Conservation (phyloP, 2,113 vertebrate species). For the Carettochelys insculpta region DNA sequence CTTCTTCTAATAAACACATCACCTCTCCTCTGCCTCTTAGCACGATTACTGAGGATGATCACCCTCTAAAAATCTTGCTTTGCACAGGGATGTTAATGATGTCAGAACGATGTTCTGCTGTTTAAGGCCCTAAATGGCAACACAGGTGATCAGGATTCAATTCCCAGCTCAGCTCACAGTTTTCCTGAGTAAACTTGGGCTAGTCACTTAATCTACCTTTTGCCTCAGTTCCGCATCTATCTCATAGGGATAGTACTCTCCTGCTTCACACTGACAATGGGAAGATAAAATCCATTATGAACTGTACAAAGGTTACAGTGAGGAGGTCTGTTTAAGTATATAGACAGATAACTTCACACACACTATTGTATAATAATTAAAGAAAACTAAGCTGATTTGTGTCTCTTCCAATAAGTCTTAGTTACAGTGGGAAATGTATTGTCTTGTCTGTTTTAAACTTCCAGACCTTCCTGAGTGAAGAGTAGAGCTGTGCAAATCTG, state of each 20-base stretch:
- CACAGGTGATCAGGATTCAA: not conserved
- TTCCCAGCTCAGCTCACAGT: not conserved
- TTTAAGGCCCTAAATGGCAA: not conserved
- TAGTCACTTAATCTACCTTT: not conserved
- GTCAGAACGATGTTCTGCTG: not conserved
- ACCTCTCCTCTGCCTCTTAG: not conserved
- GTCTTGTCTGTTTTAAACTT: not conserved
- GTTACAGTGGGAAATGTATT: not conserved
- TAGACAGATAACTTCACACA: not conserved
- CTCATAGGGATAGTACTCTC: not conserved
- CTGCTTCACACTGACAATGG: not conserved
- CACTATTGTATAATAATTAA: not conserved
- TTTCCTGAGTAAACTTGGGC: not conserved
- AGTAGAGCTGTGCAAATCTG: not conserved
- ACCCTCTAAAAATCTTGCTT: not conserved
- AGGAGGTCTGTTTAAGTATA: not conserved
- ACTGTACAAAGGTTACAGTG: not conserved
- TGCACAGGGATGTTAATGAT: not conserved
- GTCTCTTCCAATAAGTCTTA: accelerated
- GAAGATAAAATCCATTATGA: not conserved
- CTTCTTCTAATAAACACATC: not conserved
- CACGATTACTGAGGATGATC: accelerated
- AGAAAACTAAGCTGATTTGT: not conserved
- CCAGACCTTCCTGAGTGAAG: not conserved
- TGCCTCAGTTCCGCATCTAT: not conserved